Percentiles rank a stretch among this genome's conserved stretches.
These are phyloP conservation scores for Geothlypis trichas DNA, from an alignment of 2,113 vertebrate species.

Conservation along the genomic window DNA sequence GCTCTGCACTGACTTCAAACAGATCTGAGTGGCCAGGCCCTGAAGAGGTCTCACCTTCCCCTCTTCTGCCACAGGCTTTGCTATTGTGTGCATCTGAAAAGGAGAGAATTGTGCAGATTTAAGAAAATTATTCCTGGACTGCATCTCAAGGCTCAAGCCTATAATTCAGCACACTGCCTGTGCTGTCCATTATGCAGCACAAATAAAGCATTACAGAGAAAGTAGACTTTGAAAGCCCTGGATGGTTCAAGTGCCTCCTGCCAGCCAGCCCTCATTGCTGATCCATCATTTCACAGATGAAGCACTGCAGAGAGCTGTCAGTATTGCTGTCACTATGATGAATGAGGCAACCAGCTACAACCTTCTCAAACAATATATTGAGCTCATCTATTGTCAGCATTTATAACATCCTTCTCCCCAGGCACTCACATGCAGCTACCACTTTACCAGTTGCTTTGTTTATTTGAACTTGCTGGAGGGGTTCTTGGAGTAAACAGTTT, in stretches of 20 bases:
- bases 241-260: background rate
- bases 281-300: conserved; percentile 59
- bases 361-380: conserved; percentile 53
- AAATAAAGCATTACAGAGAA: conserved; percentile 18
- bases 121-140: background rate
- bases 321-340: conserved; percentile 59
- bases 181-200: background rate
- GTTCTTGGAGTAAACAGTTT: background rate
- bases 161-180: background rate
- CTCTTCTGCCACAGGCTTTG: background rate
- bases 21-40: background rate
- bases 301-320: conserved; percentile 55
- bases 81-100: background rate
- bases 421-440: background rate
- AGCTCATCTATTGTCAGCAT: conserved; percentile 19
- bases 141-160: background rate
- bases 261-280: conserved; percentile 15
- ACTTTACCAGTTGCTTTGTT: background rate
- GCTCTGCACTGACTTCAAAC: background rate
- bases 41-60: background rate
- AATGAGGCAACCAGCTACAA: conserved; percentile 51
- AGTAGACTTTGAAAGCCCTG: background rate
- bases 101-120: background rate
- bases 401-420: background rate
- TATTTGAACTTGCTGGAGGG: background rate